Base-by-base conservation (phyloP, 2,797 vertebrate species). In the Benthosema pterotum region DNA sequence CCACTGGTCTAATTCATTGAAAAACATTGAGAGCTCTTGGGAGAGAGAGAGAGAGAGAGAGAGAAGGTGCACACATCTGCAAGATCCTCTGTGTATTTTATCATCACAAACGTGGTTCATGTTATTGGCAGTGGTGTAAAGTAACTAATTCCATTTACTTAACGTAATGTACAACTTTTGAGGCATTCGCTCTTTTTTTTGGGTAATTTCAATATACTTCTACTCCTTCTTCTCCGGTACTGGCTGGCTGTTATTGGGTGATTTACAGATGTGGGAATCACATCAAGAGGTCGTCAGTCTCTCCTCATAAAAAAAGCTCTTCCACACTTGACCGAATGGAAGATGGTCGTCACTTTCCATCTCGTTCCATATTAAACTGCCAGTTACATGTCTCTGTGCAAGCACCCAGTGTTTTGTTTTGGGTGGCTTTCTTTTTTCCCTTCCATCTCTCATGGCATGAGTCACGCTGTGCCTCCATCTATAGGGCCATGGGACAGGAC, bases 261-360 rank as follows among this genome's bases (percentile, higher is more conserved):
- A 65, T 75, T 61, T 67, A 72, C 64, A 63, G 74, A 81, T 73
- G 74, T 64, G 59, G 55, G 74, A 72, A 71, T 71, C 22, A 0
- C 63, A 43, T 78, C 67, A 54, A 73, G 63, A 69, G 76, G 75
- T 82, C 72, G 60, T 63, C 42, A 49, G 48, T 71, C 79, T 70
- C 75, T 65, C 49, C 42, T 52, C 13, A 11, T 58, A 63, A 75
- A 83, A 76, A 43, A 46, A n/a, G n/a, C 63, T 63, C 60, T 74
- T 85, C 71, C 69, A 81, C 72, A 73, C 63, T 79, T 78, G 70
- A 84, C 75, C 51, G 42, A 86, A 84, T 85, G 88, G 89, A 90
- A 88, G 87, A 83, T 75, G 15, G 72, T 62, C 60, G 80, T 88
- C 80, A 85, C 81, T 83, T 83, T 87, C 83, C 78, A 5, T 61